Percentiles rank a stretch among this genome's conserved stretches.
Evolutionary conservation across 2,888 invertebrate genomes (phyloP).

Genomic region (Drosophila lacicola): DNA sequence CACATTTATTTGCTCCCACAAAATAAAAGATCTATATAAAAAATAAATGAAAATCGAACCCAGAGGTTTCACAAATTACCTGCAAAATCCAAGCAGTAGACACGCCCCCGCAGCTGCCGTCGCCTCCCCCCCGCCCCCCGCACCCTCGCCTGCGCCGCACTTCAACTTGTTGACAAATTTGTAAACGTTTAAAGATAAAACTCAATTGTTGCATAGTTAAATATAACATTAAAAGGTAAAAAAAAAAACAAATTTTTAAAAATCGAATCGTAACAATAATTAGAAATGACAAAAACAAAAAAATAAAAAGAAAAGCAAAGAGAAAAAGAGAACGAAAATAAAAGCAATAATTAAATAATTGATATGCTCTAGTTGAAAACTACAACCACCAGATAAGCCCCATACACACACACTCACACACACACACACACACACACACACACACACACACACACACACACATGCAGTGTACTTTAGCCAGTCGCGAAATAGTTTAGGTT

Average conservation of each 20-base stretch:
- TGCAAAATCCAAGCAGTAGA: constrained; percentile 63
- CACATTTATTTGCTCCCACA: constrained; percentile 54
- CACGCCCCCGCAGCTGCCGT: background rate
- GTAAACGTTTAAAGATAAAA: constrained; percentile 47
- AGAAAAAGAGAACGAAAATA: constrained; percentile 58
- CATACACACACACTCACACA: constrained; percentile 17
- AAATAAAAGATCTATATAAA: constrained; percentile 1
- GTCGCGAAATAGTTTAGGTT: constrained; percentile 20
- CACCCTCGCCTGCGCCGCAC: constrained; percentile 14
- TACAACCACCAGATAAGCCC: constrained; percentile 49
- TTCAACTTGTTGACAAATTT: constrained; percentile 73
- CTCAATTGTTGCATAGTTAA: constrained; percentile 77
- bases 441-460: constrained; percentile 9
- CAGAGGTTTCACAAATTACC: constrained; percentile 83
- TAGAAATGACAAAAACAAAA: constrained; percentile 47
- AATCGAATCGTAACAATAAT: constrained; percentile 79
- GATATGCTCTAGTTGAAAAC: constrained; percentile 75
- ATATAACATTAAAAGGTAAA: constrained; percentile 16
- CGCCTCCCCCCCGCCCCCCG: background rate
- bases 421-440: constrained; percentile 18
- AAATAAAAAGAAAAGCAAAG: constrained; percentile 31
- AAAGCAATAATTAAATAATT: constrained; percentile 78
- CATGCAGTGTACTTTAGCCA: constrained; percentile 48
- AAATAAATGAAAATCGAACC: constrained; percentile 49
- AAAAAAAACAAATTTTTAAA: constrained; percentile 62